Conservation (phyloP, 2,888 invertebrate genomes). For the Mimas tiliae region DNA sequence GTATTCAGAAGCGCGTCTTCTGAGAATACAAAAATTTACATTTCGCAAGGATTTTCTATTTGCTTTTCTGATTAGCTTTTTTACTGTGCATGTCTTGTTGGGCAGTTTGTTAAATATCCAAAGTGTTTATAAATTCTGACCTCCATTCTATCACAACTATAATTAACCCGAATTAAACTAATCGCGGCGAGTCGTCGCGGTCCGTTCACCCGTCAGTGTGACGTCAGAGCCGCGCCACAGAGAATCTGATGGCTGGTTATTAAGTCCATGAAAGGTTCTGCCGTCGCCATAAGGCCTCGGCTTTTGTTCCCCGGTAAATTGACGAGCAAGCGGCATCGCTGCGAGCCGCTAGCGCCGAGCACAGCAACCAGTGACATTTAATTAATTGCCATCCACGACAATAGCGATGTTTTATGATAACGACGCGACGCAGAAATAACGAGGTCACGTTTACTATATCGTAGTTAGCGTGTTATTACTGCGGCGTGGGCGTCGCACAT, state of each 20-base stretch:
- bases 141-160: slow-evolving; percentile 42
- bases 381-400: slow-evolving; percentile 41
- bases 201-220: slow-evolving; percentile 46
- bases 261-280: slow-evolving; percentile 52
- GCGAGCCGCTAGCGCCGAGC: slow-evolving; percentile 26
- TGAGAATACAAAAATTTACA: neutral
- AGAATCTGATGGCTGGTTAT: slow-evolving; percentile 52
- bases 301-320: slow-evolving; percentile 58
- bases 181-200: slow-evolving; percentile 44
- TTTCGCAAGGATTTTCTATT: no score
- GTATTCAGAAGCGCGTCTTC: neutral
- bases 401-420: slow-evolving; percentile 33
- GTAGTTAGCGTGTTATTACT: slow-evolving; percentile 23
- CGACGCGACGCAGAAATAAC: slow-evolving; percentile 33
- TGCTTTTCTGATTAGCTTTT: neutral
- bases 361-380: slow-evolving; percentile 43
- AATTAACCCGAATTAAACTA: slow-evolving; percentile 62
- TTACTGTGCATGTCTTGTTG: neutral
- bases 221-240: slow-evolving; percentile 48
- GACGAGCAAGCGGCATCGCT: slow-evolving; percentile 38
- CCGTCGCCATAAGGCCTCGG: slow-evolving; percentile 38
- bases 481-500: slow-evolving; percentile 38
- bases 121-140: neutral
- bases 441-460: slow-evolving; percentile 34
- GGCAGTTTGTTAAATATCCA: neutral